Conservation (phyloP, 2,797 vertebrate species). For the Myotis vivesi region DNA sequence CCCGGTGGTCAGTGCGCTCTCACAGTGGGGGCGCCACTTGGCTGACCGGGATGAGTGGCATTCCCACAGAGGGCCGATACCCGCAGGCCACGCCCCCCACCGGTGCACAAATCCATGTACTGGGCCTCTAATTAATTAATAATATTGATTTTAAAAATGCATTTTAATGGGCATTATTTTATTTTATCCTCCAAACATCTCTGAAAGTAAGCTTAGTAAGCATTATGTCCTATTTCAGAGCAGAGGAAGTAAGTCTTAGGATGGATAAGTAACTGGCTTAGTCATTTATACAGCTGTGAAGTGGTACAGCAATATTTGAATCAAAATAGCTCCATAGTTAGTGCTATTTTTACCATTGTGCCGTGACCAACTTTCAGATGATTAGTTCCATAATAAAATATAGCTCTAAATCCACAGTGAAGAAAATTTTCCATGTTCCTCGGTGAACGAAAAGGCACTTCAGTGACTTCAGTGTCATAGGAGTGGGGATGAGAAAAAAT, state of each 20-base stretch:
- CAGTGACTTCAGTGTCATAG: not conserved
- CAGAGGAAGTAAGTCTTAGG: not conserved
- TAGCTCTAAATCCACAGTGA: not conserved
- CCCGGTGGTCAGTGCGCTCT: too few species aligned
- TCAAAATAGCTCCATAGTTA: not conserved
- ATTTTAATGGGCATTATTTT: not conserved
- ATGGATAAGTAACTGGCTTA: not conserved
- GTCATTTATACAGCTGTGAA: not conserved
- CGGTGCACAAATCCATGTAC: too few species aligned
- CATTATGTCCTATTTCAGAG: not conserved
- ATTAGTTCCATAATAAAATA: not conserved
- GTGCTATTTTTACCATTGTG: not conserved
- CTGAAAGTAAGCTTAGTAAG: constrained; percentile 16
- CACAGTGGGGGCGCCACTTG: fast-evolving
- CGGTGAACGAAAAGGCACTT: not conserved
- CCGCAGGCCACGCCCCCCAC: too few species aligned
- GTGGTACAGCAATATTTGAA: not conserved
- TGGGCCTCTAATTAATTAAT: not conserved
- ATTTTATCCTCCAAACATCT: not conserved
- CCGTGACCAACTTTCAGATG: constrained; percentile 1
- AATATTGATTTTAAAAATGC: not conserved
- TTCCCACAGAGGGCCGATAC: too few species aligned
- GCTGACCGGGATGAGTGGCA: too few species aligned
- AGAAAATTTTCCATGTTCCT: not conserved
- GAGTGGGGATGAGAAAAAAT: not conserved